phyloP scores from a whole-genome alignment of 2,888 invertebrate species.

The Cosmia pyralina region DNA sequence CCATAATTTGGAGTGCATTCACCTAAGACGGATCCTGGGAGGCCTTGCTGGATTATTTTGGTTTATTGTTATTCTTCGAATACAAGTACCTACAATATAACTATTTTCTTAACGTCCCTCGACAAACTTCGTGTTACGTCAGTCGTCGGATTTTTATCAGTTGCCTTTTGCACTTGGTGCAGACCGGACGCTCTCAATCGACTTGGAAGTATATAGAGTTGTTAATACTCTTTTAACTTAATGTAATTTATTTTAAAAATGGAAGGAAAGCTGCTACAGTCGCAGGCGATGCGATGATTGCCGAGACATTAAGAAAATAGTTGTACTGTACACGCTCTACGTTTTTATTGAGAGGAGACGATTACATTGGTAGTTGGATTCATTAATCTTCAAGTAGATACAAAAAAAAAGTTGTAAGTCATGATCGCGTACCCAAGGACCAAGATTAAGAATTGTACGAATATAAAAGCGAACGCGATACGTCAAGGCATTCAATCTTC shows the following conservation, averaged over 20 bases:
- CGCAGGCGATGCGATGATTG: too few relatives aligned
- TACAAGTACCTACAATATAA: not conserved
- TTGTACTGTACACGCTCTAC: not conserved
- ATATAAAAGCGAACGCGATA: constrained; percentile 43
- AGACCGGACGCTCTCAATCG: too few relatives aligned
- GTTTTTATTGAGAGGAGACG: constrained; percentile 21
- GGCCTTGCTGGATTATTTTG: constrained; percentile 25
- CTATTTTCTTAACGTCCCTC: too few relatives aligned
- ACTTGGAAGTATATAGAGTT: too few relatives aligned
- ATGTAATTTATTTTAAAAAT: too few relatives aligned
- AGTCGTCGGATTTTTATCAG: too few relatives aligned
- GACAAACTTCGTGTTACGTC: too few relatives aligned
- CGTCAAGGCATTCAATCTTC: constrained; percentile 37
- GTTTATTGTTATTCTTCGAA: constrained; percentile 4
- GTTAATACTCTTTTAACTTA: too few relatives aligned
- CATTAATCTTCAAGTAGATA: constrained; percentile 38
- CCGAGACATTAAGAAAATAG: too few relatives aligned
- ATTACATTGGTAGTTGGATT: constrained; percentile 15
- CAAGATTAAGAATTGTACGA: constrained; percentile 24
- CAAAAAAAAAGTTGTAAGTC: constrained; percentile 22
- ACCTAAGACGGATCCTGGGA: constrained; percentile 43
- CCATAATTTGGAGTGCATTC: constrained; percentile 58
- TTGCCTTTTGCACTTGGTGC: too few relatives aligned
- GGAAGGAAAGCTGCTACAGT: too few relatives aligned
- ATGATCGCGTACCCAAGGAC: constrained; percentile 22